Evolutionary conservation across 2,113 vertebrate species (phyloP), one percentile per base, ranked within the genome.

Genomic region (Nettapus auritus): DNA sequence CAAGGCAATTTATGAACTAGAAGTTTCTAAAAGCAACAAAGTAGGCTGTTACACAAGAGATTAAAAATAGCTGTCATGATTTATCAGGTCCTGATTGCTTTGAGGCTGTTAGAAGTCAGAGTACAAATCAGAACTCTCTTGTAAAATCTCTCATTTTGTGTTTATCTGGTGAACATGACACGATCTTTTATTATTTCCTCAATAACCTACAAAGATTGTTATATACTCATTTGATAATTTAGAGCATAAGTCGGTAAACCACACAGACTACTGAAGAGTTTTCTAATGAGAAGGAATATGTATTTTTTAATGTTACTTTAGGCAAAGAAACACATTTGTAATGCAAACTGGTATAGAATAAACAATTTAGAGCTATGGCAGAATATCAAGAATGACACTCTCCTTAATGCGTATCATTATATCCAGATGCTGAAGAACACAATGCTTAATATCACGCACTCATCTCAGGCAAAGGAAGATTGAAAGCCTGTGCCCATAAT

Each of bases 371-470:
- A 95, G 80, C 89, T 92, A 76, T 50, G 81, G 93, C 42, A 96
- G 91, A 97, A 86, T 86, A 89, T 91, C 80, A 96, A 68, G 93
- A 86, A 93, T 81, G 67, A 83, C 89, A 94, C 76, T 78, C 77
- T 96, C 67, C 95, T 97, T 97, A 86, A 96, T 94, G 92, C 52
- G 93, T 95, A 53, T 91, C 87, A 94, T 91, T 94, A 78, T 69
- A 91, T 60, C 78, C 95, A 98, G 92, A 94, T 92, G 94, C 71
- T 85, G 53, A 83, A 83, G 56, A 78, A 90, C 62, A 89, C 87
- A 92, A 93, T 96, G 91, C 82, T 96, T 95, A 97, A 82, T 77
- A 95, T 83, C 66, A 63, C 55, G 59, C 67, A 82, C 70, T 88
- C 75, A 79, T 91, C 80, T 93, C 62, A 68, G 91, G 59, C 83